phyloP scores from a whole-genome alignment of 1,140 invertebrate species.

The Macrostomum lignano region DNA sequence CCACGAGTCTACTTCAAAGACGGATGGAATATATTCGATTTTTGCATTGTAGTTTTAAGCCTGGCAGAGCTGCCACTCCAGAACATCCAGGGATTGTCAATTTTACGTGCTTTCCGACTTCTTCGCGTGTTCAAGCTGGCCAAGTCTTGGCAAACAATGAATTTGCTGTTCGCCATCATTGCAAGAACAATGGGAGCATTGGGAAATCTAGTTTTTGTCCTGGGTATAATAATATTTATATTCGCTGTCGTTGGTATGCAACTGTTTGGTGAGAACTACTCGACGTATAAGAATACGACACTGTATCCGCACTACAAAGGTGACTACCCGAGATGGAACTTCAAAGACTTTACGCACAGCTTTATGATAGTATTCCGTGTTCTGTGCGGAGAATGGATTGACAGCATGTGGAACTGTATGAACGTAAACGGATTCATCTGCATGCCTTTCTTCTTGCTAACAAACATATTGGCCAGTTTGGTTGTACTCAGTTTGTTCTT shows the following conservation, averaged over 20 bases:
- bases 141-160: slow-evolving; percentile 91
- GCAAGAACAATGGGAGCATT: slow-evolving; percentile 80
- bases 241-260: slow-evolving; percentile 95
- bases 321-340: slow-evolving; percentile 60
- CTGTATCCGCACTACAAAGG: slow-evolving; percentile 8
- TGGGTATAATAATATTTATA: slow-evolving; percentile 91
- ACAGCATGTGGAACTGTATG: slow-evolving; percentile 94
- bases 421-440: slow-evolving; percentile 55
- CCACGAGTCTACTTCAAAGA: slow-evolving; percentile 90
- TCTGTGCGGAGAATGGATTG: slow-evolving; percentile 91
- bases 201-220: slow-evolving; percentile 78
- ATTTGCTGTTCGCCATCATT: slow-evolving; percentile 88
- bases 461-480: slow-evolving; percentile 82
- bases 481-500: slow-evolving; percentile 94
- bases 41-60: slow-evolving; percentile 79
- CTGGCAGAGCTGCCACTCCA: slow-evolving; percentile 65
- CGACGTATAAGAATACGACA: slow-evolving; percentile 13
- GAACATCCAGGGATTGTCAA: slow-evolving; percentile 70
- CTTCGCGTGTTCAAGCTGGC: slow-evolving; percentile 91
- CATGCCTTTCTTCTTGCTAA: slow-evolving; percentile 79
- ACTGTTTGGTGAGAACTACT: slow-evolving; percentile 72
- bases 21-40: slow-evolving; percentile 96
- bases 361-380: slow-evolving; percentile 95
- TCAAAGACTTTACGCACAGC: slow-evolving; percentile 82
- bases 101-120: slow-evolving; percentile 83